Evolutionary conservation across 2,113 vertebrate genomes (phyloP), one percentile per base, ranked within the genome.

Genomic region (Cyanistes caeruleus): DNA sequence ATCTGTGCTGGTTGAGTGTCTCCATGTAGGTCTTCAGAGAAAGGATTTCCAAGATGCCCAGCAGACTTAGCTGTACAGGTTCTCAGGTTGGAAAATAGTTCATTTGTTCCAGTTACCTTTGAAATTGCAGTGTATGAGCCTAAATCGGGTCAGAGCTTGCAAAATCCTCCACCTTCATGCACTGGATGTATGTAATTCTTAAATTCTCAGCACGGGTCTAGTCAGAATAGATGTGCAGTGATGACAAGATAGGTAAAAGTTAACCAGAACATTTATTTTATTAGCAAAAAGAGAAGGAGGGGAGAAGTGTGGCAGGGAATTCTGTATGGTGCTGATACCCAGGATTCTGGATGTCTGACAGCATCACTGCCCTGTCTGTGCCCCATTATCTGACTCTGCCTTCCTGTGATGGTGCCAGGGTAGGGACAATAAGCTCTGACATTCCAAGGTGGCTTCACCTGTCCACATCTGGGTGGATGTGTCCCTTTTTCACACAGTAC

Each of bases 391-490:
- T 7, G n/a, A 4, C 60, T 6, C 0, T 17, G 1, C 52, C 43
- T 22, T 48, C 12, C 0, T 5, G 8, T 1, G 41, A 2, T 9
- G 1, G 25, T 37, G 58, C 60, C 7, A 1, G 8, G 19, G 60
- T 5, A 17, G 78, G 64, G 64, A 31, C 77, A 31, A 0, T 5
- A 7, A 51, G 17, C 33, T 55, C 4, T 27, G 30, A 0, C 17
- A 0, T 43, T 43, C 41, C 28, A 1, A 4, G 2, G 39, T 8
- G 62, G 16, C 76, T 41, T 21, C 9, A n/a, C 48, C 44, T 23
- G 0, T 10, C 55, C 10, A 0, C 8, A 0, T 8, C 3, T n/a
- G 76, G 67, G 49, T 41, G 43, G 15, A n/a, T 14, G 28, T 37
- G 48, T 46, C 25, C 35, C 9, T 41, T 55, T 39, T 56, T 53